Base-by-base conservation (phyloP, 2,113 vertebrate genomes). In the Pachyramphus minor region DNA sequence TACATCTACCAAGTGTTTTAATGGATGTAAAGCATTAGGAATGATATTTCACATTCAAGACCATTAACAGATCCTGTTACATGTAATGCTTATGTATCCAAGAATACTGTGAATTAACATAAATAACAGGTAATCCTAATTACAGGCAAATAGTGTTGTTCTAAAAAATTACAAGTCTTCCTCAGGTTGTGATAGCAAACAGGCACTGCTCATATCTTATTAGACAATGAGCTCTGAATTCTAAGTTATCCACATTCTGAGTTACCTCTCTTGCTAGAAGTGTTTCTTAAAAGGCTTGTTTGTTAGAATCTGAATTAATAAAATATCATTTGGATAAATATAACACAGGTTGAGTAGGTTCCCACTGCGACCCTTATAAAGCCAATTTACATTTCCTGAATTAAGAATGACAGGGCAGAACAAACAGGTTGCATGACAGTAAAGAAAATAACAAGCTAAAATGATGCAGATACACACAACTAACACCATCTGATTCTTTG, bases 331-430 rank as follows among this genome's bases (percentile, higher is more conserved):
- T 81, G 52, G 76, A 74, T 84, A 86, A 95, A 84, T 15, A 15
- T 19, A 83, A 71, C 55, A 58, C 35, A 55, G 76, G 86, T 31
- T 90, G 56, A 90, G 81, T 47, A 81, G 72, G 47, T 37, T 83
- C 76, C 72, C 72, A 68, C 73, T 77, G 78, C 2, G 19, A 81
- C 52, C 74, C 80, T 77, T 44, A 63, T 0, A 91, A 87, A 78
- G 62, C 28, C 49, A 91, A 75, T 79, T 95, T 84, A 91, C 60
- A 37, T 49, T 37, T 89, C 49, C 69, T 64, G 72, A 95, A 89
- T 91, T 71, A 92, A 75, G 72, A 86, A 62, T 37, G 75, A 69
- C 83, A 94, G 50, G 90, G 72, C 59, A 95, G 75, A 95, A 88
- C 44, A 91, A 89, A 62, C 31, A 82, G 58, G 63, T 62, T 88